phyloP scores from a whole-genome alignment of 2,113 vertebrate species.

The Triplophysa tibetana region DNA sequence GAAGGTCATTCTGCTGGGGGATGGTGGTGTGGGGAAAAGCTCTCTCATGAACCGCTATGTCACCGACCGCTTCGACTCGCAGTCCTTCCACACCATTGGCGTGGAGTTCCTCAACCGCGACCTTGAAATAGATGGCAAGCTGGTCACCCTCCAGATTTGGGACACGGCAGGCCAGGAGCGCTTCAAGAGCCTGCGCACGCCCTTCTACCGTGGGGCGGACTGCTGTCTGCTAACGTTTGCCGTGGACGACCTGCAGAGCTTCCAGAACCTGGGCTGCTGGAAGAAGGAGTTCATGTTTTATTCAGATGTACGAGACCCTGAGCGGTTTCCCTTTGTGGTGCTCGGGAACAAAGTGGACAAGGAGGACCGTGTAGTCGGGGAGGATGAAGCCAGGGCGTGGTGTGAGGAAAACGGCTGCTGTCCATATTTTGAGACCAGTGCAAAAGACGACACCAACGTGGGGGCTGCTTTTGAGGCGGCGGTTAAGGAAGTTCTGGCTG shows the following conservation, averaged over 20 bases:
- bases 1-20: constrained; percentile 95
- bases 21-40: constrained; percentile 95
- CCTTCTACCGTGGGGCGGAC: constrained; percentile 95
- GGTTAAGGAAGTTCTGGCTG: constrained; percentile 87
- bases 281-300: constrained; percentile 97
- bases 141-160: constrained; percentile 98
- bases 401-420: constrained; percentile 90
- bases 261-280: constrained; percentile 93
- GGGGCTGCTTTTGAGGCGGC: constrained; percentile 92
- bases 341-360: constrained; percentile 96
- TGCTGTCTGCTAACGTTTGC: constrained; percentile 98
- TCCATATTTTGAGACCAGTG: constrained; percentile 96
- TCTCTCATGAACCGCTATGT: constrained; percentile 98
- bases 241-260: constrained; percentile 92
- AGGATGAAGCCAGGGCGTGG: constrained; percentile 89
- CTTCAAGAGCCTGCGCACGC: constrained; percentile 94
- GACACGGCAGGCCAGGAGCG: constrained; percentile 97
- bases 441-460: constrained; percentile 97
- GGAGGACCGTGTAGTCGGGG: constrained; percentile 83
- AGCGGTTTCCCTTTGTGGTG: constrained; percentile 92
- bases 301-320: constrained; percentile 89
- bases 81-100: constrained; percentile 97
- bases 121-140: constrained; percentile 91
- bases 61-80: constrained; percentile 94
- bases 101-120: constrained; percentile 97